Base-by-base conservation (phyloP, 2,113 vertebrate genomes). In the Myxocyprinus asiaticus region DNA sequence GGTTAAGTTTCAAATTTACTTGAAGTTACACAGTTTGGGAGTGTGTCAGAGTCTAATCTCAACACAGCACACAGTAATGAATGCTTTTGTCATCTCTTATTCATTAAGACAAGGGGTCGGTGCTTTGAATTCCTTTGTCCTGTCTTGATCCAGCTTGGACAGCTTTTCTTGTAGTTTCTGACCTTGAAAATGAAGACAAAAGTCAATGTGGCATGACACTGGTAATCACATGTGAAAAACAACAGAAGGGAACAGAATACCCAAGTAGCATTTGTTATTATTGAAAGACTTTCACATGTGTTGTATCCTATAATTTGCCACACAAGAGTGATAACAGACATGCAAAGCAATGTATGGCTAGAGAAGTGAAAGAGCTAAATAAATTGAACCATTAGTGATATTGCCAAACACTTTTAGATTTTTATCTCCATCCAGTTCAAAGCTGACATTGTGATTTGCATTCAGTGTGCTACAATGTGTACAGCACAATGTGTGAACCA, bases 71-170 rank as follows among this genome's bases (percentile, higher is more conserved):
- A 90, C 79, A 81, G 82, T 92, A 91, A 92, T 93, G 91, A 87
- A 93, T 91, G 90, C 86, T 85, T 88, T 91, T 92, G 89, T 92
- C 90, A 91, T 92, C 89, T 91, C 81, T 92, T 90, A 91, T 94
- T 94, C 91, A 91, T 89, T 88, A 85, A 90, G 91, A 91, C 92
- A 90, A 88, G 85, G 88, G 88, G 90, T 91, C 86, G 82, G 88
- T 81, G 14, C 88, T 90, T 90, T 86, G 84, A 85, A 33, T 89
- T 90, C 87, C 81, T 50, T 77, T 68, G 82, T 86, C 70, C 81
- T 81, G 87, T 67, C 87, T 88, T 84, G 85, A 81, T 85, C 84
- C 84, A 71, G 64, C 79, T 62, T 81, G 87, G 88, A 88, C 55
- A 4, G 78, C 66, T 78, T 84, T 77, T 59, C 64, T 76, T 85